phyloP scores from a whole-genome alignment of 2,797 vertebrate genomes.

The Mormyrus proboscirostris region DNA sequence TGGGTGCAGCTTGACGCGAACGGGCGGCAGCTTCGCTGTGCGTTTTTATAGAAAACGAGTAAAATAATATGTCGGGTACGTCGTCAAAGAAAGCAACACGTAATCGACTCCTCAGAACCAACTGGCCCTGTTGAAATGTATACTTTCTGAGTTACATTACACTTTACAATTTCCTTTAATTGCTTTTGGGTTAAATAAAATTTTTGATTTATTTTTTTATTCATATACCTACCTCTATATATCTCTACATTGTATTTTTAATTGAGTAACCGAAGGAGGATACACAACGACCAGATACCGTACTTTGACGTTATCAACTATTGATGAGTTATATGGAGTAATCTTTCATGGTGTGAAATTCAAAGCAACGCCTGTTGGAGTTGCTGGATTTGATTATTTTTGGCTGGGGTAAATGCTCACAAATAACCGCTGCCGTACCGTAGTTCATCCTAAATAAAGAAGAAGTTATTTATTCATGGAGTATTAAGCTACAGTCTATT shows the following conservation, averaged over 20 bases:
- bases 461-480: constrained; percentile 32
- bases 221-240: not conserved
- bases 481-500: constrained; percentile 1
- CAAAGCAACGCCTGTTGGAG: not conserved
- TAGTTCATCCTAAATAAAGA: constrained; percentile 13
- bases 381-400: constrained; percentile 18
- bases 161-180: not conserved
- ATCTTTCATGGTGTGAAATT: not conserved
- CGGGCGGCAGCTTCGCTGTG: constrained; percentile 36
- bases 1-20: constrained; percentile 53
- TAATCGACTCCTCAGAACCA: not conserved
- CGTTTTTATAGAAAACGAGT: constrained; percentile 3
- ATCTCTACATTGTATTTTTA: not conserved
- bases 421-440: not conserved
- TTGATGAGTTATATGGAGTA: not conserved
- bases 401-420: constrained; percentile 52
- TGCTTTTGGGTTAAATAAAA: not conserved
- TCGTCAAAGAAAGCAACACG: not conserved
- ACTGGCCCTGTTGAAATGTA: not conserved
- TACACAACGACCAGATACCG: not conserved
- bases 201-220: not conserved
- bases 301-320: not conserved
- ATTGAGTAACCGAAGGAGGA: not conserved
- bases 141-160: not conserved
- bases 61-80: not conserved